Base-by-base conservation (phyloP, 2,888 invertebrate genomes). In the Pheosia gnoma region DNA sequence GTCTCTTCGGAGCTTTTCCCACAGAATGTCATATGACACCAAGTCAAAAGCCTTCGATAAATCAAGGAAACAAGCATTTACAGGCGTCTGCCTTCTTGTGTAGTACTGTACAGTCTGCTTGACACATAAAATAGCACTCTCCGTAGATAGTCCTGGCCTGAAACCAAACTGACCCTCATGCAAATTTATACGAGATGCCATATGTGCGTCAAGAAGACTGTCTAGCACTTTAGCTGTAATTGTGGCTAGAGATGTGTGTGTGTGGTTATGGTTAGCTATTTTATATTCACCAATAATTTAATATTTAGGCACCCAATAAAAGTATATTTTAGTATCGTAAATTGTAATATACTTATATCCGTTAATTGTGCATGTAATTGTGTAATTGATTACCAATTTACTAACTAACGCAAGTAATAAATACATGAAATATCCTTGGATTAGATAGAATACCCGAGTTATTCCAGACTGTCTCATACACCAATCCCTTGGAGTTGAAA, bases 201-300 rank as follows among this genome's bases (percentile, higher is more conserved):
- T 47, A n/a, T 59, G 53, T 10, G 9, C 47, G 13, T 65, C 60
- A 58, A 68, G 61, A 60, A 66, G 41, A 64, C 66, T 60, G 57
- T 68, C 64, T 47, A 68, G 47, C 1, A 68, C 60, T 47, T 70
- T 66, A 5, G 67, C 63, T 36, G 62, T 52, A 8, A 63, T 59
- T 4, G 68, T 71, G 0, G 68, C 71, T n/a, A 68, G 55, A 0
- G 66, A 71, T n/a, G 67, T 51, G 2, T n/a, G n/a, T n/a, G n/a
- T n/a, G n/a, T n/a, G n/a, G n/a, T n/a, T 25, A 25, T 25, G 25
- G 25, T 25, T 25, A 25, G 25, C 2, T 25, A 25, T 25, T 25
- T 25, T 25, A 25, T 25, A 2, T 25, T 25, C 25, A 25, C 25
- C 25, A 25, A 1, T 25, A 25, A 25, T 25, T 25, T 25, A 25